Conservation (phyloP, 2,113 vertebrate genomes). For the Rhinolophus sinicus region DNA sequence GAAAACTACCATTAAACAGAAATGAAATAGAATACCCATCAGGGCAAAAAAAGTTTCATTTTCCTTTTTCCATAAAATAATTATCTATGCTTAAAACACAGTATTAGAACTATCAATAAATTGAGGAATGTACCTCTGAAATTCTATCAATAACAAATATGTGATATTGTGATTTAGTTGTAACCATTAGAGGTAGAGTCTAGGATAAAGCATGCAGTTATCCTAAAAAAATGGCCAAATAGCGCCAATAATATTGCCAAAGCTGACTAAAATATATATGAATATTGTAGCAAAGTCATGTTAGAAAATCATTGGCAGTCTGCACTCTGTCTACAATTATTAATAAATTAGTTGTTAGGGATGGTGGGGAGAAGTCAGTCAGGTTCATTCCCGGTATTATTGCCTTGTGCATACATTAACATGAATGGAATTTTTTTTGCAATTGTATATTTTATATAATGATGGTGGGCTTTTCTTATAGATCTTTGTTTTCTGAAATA, state of each 20-base stretch:
- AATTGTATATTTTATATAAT: background rate
- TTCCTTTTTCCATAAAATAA: background rate
- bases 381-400: background rate
- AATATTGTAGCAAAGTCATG: background rate
- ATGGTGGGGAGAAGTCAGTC: background rate
- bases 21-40: conserved; percentile 68
- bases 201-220: background rate
- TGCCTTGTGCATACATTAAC: background rate
- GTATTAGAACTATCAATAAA: background rate
- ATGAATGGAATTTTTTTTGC: background rate
- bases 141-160: background rate
- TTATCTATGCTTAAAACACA: background rate
- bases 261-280: background rate
- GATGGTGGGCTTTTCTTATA: background rate
- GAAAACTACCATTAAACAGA: conserved; percentile 63
- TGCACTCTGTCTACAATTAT: background rate
- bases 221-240: background rate
- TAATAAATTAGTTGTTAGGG: background rate
- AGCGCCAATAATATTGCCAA: background rate
- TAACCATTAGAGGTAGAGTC: background rate
- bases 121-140: background rate
- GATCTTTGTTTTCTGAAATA: background rate
- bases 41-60: background rate
- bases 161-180: background rate
- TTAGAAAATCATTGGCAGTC: background rate